These are phyloP conservation scores for Mimas tiliae DNA, from an alignment of 2,888 invertebrate genomes.

Conservation along the genomic window DNA sequence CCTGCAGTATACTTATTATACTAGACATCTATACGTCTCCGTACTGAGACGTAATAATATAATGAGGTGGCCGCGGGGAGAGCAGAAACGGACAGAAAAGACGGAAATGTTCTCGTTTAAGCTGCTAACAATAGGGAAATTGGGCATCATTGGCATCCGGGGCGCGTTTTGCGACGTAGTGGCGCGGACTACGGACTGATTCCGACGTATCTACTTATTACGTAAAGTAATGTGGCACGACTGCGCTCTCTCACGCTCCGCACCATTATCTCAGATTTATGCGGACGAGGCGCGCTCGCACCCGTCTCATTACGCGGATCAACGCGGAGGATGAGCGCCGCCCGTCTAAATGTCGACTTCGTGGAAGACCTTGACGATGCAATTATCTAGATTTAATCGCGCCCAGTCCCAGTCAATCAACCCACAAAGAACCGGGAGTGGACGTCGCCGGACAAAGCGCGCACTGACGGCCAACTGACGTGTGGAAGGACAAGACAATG, in stretches of 20 bases:
- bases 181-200: constrained; percentile 43
- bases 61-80: constrained; percentile 18
- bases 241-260: constrained; percentile 75
- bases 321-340: constrained; percentile 61
- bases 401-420: constrained; percentile 63
- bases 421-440: constrained; percentile 62
- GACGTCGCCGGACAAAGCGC: constrained; percentile 62
- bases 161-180: constrained; percentile 48
- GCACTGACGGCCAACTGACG: constrained; percentile 58
- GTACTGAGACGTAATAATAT: constrained; percentile 20
- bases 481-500: constrained; percentile 74
- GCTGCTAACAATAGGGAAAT: constrained; percentile 50
- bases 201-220: constrained; percentile 72
- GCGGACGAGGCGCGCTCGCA: constrained; percentile 67
- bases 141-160: constrained; percentile 57
- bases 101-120: constrained; percentile 27
- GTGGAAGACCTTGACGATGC: constrained; percentile 70
- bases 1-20: constrained; percentile 6
- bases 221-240: constrained; percentile 75
- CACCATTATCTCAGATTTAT: constrained; percentile 76
- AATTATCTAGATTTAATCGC: constrained; percentile 73
- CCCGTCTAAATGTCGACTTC: constrained; percentile 74
- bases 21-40: constrained; percentile 3
- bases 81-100: constrained; percentile 23
- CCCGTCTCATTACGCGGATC: constrained; percentile 76